Evolutionary conservation across 2,888 invertebrate genomes (phyloP).

Genomic region (Rhagium mordax): DNA sequence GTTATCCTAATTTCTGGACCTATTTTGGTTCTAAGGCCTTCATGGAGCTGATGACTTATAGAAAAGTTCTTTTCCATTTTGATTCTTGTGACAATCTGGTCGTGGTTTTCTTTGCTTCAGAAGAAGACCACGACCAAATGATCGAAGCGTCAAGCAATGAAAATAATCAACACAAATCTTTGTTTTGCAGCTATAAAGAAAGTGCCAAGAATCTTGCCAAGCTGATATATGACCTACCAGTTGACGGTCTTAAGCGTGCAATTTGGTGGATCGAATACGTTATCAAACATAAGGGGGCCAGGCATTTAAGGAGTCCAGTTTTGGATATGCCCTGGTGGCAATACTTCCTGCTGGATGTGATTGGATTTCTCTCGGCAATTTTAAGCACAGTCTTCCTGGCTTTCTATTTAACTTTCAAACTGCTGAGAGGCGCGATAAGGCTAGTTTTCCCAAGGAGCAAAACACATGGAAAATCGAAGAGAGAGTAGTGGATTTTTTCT

Average conservation of each 20-base stretch:
- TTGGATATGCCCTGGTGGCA: slow-evolving; percentile 67
- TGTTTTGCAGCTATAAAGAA: slow-evolving; percentile 48
- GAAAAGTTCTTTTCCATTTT: too few species aligned
- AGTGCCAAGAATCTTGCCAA: slow-evolving; percentile 48
- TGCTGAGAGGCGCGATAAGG: not conserved
- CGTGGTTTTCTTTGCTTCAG: too few species aligned
- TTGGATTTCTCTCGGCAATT: slow-evolving; percentile 43
- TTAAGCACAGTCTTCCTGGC: slow-evolving; percentile 7
- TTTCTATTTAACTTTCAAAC: not conserved
- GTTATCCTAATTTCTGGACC: too few species aligned
- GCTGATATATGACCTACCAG: slow-evolving; percentile 51
- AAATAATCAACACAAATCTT: too few species aligned
- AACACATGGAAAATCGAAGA: slow-evolving; percentile 5
- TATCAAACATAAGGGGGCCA: slow-evolving; percentile 67
- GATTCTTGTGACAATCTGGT: too few species aligned
- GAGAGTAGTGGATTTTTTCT: too few species aligned
- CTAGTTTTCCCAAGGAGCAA: not conserved
- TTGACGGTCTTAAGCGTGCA: slow-evolving; percentile 52
- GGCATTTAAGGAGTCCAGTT: slow-evolving; percentile 68
- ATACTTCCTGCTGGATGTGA: slow-evolving; percentile 69
- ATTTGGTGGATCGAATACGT: slow-evolving; percentile 71
- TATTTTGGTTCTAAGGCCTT: too few species aligned
- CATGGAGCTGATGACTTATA: too few species aligned
- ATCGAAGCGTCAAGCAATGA: too few species aligned
- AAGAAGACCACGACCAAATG: too few species aligned